phyloP scores from a whole-genome alignment of 2,113 vertebrate species.

The Castor canadensis region DNA sequence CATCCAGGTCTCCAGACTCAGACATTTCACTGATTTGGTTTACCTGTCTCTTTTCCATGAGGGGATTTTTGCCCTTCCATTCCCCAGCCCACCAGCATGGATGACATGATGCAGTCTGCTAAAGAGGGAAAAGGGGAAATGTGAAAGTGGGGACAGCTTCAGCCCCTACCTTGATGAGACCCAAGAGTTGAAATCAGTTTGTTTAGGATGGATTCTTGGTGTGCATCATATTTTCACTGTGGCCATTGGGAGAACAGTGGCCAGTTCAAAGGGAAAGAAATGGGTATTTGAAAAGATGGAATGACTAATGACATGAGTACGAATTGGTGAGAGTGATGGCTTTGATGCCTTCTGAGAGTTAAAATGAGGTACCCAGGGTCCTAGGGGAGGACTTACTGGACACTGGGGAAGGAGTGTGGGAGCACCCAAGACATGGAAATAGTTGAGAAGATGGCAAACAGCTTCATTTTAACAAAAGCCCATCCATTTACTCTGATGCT shows the following conservation, averaged over 20 bases:
- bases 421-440: too few species aligned
- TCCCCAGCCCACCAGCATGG: too few species aligned
- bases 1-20: not conserved
- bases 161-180: too few species aligned
- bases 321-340: not conserved
- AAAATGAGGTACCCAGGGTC: not conserved
- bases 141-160: not conserved
- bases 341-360: not conserved
- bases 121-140: too few species aligned
- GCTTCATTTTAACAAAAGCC: not conserved
- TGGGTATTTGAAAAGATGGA: not conserved
- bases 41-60: not conserved
- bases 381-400: not conserved
- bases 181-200: not conserved
- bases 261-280: not conserved
- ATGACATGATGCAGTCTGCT: too few species aligned
- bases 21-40: not conserved
- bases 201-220: not conserved
- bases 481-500: not conserved
- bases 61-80: not conserved
- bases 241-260: not conserved
- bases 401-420: not conserved
- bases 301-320: not conserved
- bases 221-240: not conserved
- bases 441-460: not conserved